Evolutionary conservation across 2,888 invertebrate genomes (phyloP).

Genomic region (Plagodis pulveraria): DNA sequence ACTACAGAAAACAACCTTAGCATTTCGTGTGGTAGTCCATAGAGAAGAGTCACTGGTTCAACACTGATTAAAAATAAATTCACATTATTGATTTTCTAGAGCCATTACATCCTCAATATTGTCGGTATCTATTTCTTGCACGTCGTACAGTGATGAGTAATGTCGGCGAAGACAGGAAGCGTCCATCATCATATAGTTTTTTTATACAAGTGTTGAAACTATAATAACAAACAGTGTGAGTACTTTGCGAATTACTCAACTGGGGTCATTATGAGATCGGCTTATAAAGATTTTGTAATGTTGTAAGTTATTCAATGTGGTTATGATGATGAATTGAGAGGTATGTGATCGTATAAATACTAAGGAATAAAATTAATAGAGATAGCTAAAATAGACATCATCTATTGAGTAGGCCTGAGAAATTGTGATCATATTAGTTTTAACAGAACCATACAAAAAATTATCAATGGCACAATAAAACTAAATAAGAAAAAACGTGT

Average conservation of each 20-base stretch:
- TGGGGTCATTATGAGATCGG: conserved; percentile 12
- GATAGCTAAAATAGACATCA: too few relatives aligned
- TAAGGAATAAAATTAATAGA: too few relatives aligned
- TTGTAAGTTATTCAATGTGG: conserved; percentile 3
- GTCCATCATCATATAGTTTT: conserved; percentile 30
- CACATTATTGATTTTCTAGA: background rate
- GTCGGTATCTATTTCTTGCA: conserved; percentile 19
- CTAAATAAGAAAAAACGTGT: too few relatives aligned
- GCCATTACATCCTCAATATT: conserved; percentile 1
- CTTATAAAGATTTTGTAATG: conserved; percentile 11
- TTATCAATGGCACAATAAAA: too few relatives aligned
- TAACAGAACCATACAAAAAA: too few relatives aligned
- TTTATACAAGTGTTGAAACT: conserved; percentile 23
- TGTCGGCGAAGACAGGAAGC: conserved; percentile 32
- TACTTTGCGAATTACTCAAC: conserved; percentile 24
- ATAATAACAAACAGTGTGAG: conserved; percentile 16
- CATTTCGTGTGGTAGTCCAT: too few relatives aligned
- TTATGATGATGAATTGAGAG: background rate
- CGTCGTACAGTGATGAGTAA: conserved; percentile 6
- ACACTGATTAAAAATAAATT: too few relatives aligned
- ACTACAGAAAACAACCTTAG: too few relatives aligned
- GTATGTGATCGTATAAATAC: too few relatives aligned
- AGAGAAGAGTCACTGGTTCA: too few relatives aligned
- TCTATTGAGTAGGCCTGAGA: too few relatives aligned
- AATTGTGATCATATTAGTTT: too few relatives aligned